Conservation (phyloP, 2,113 vertebrate genomes). For the Istiophorus platypterus region DNA sequence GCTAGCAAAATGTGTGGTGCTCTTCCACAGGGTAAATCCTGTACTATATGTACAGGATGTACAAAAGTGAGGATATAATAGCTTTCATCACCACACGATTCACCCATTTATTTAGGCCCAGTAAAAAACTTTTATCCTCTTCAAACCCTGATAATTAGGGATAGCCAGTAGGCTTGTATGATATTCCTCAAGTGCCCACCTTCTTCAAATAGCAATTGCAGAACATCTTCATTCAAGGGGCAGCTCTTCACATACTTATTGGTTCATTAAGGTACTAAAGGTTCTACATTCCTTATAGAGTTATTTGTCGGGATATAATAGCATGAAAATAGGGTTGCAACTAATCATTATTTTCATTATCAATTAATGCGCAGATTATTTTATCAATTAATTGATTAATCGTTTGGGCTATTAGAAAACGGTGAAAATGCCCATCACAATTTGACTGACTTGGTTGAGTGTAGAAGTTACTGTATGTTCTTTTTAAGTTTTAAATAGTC, state of each 20-base stretch:
- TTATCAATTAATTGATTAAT: no score
- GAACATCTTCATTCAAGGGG: not conserved
- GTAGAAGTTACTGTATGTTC: no score
- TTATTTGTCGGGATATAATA: no score
- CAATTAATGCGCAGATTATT: no score
- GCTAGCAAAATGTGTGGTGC: not conserved
- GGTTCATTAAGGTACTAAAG: not conserved
- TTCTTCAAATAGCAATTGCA: not conserved
- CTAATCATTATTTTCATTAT: no score
- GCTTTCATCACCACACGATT: not conserved
- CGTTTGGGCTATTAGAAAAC: no score
- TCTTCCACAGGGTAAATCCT: not conserved
- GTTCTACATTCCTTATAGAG: no score
- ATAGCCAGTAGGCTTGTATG: not conserved
- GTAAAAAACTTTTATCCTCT: not conserved
- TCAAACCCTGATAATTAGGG: not conserved
- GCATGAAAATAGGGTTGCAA: no score
- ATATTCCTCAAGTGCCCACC: not conserved
- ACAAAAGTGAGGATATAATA: not conserved
- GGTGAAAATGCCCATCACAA: no score
- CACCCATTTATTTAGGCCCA: not conserved
- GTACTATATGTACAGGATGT: not conserved
- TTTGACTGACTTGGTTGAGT: no score
- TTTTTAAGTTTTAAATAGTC: no score
- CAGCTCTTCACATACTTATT: not conserved